Evolutionary conservation across 2,797 vertebrate species (phyloP), one percentile per base, ranked within the genome.

Genomic region (Cossypha dichroa): DNA sequence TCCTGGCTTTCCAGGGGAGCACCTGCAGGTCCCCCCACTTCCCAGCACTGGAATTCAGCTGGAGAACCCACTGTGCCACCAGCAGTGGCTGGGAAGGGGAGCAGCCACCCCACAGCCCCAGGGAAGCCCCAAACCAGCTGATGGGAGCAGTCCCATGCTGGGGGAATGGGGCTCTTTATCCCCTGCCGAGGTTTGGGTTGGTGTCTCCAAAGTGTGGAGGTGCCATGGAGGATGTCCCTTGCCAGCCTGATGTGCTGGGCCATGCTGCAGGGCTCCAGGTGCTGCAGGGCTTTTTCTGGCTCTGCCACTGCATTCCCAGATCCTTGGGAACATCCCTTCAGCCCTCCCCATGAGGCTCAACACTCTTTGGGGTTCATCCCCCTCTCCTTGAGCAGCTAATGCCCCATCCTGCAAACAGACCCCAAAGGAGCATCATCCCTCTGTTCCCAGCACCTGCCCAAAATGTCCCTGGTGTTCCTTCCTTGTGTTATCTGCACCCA

Each of bases 121-220:
- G 0, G 1, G 58, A 49, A 55, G 14, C 36, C 48, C 79, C 41
- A 36, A 3, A 21, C 0, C 1, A 8, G 40, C 58, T 40, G 16
- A 13, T 6, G 28, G 36, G 19, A 8, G 17, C 75, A 46, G 74
- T 13, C 40, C 62, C 45, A 1, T 4, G 21, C 34, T 12, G 52
- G 31, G 15, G n/a, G 3, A 63, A 26, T 0, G 2, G 38, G 7
- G 49, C 11, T 48, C 55, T 36, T 48, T 10, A 3, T 1, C 9
- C 15, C 8, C 16, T 9, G 16, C 26, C 6, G 2, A n/a, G 48
- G 4, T 11, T 3, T 10, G 31, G 19, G 56, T 17, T 15, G 21
- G 21, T 10, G 3, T 40, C 23, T 31, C 41, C 2, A 0, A 4
- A 38, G 45, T 1, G 1, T 0, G 3, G 23, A 38, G 49, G 28